Evolutionary conservation across 2,797 vertebrate species (phyloP).

Genomic region (Molossus alvarezi): DNA sequence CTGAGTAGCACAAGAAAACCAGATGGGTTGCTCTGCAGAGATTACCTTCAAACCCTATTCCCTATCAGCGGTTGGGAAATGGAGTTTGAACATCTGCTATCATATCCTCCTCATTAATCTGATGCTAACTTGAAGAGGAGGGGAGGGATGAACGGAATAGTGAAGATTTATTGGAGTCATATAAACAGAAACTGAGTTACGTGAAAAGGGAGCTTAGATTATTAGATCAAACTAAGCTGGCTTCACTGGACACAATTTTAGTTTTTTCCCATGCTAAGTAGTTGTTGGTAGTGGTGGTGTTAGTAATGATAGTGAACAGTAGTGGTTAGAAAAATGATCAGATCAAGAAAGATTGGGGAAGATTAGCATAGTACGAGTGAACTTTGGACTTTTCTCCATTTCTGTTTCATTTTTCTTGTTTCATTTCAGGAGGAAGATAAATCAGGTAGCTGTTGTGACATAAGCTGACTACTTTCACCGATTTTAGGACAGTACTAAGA

Average conservation of each 20-base stretch:
- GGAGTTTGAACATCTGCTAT: background rate
- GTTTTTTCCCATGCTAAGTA: conserved; percentile 20
- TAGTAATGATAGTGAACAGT: background rate
- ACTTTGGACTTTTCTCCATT: background rate
- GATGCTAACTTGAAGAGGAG: background rate
- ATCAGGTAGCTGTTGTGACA: background rate
- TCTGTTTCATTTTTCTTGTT: background rate
- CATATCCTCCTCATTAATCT: background rate
- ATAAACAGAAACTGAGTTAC: background rate
- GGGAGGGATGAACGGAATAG: no score
- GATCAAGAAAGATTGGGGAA: background rate
- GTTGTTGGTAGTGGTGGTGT: background rate
- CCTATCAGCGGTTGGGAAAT: background rate
- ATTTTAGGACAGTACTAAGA: background rate
- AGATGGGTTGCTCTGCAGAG: background rate
- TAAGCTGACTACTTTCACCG: conserved; percentile 11
- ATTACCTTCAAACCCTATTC: background rate
- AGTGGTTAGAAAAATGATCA: background rate
- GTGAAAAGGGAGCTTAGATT: background rate
- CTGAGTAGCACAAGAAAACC: background rate
- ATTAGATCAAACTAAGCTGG: background rate
- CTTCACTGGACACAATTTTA: background rate
- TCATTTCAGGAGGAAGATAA: conserved; percentile 22
- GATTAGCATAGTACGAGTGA: background rate
- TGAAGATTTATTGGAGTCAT: background rate